Conservation (phyloP, 2,113 vertebrate species). For the Mionectes macconnelli region DNA sequence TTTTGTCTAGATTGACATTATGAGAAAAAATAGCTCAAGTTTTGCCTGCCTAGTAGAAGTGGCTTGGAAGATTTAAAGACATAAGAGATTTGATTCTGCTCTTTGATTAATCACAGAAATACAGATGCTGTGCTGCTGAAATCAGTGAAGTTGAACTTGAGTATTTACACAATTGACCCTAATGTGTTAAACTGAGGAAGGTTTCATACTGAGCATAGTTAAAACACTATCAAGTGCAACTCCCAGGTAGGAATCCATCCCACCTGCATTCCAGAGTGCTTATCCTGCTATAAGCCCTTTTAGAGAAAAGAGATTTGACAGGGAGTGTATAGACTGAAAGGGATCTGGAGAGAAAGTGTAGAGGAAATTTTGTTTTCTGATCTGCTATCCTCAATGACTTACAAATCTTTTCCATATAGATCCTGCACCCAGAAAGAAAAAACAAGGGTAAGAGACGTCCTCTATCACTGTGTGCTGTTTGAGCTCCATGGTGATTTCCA, state of each 20-base stretch:
- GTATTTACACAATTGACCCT: not conserved
- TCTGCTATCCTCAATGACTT: not conserved
- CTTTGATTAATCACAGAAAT: not conserved
- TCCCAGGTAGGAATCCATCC: not conserved
- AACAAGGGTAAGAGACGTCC: not conserved
- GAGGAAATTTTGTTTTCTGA: not conserved
- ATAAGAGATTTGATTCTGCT: not conserved
- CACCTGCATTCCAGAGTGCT: not conserved
- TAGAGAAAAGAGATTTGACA: not conserved
- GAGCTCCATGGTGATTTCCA: not conserved
- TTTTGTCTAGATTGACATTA: not conserved
- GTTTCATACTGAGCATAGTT: not conserved
- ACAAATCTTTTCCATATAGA: not conserved
- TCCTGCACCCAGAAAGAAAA: not conserved
- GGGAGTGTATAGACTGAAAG: not conserved
- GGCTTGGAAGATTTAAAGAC: not conserved
- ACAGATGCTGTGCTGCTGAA: not conserved
- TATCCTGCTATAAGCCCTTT: not conserved
- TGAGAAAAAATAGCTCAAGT: not conserved
- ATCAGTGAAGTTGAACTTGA: not conserved
- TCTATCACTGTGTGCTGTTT: not conserved
- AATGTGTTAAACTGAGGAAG: not conserved
- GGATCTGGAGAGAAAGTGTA: not conserved
- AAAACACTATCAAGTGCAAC: not conserved
- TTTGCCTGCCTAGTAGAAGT: not conserved